A percentile compares a stretch with the other conserved stretches of the same genome.
phyloP scores from a whole-genome alignment of 1,140 invertebrate species.

The Elymnias hypermnestra region DNA sequence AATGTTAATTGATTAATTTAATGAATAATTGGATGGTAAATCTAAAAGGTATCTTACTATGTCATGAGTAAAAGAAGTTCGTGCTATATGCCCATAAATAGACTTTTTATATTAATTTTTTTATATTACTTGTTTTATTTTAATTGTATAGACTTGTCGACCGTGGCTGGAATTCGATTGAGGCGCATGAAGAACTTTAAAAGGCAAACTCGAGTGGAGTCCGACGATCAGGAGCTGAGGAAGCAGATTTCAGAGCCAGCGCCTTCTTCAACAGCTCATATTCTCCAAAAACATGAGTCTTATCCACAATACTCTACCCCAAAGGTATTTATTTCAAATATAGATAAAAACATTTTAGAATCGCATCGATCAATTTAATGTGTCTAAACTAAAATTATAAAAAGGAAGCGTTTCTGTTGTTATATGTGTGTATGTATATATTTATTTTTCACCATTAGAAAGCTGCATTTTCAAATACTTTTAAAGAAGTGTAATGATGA shows the following conservation, averaged over 20 bases:
- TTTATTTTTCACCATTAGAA: too few relatives aligned
- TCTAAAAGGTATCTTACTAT: too few relatives aligned
- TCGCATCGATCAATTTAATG: too few relatives aligned
- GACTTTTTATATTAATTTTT: neutral
- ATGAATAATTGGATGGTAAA: too few relatives aligned
- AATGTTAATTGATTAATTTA: too few relatives aligned
- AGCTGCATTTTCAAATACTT: too few relatives aligned
- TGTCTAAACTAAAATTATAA: too few relatives aligned
- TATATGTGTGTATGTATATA: too few relatives aligned
- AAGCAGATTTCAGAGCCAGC: constrained; percentile 52
- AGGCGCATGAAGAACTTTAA: constrained; percentile 57
- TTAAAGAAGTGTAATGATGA: too few relatives aligned
- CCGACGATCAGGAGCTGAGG: constrained; percentile 42
- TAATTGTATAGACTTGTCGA: constrained; percentile 15
- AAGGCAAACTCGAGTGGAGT: constrained; percentile 46
- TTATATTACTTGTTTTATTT: neutral
- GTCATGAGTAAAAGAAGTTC: too few relatives aligned
- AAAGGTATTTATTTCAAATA: constrained; percentile 32
- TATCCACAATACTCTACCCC: constrained; percentile 42
- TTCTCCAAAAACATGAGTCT: constrained; percentile 50
- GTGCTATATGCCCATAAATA: neutral
- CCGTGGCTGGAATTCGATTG: constrained; percentile 38
- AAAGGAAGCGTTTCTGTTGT: too few relatives aligned
- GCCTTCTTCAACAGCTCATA: constrained; percentile 28
- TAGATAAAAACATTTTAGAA: too few relatives aligned